These are phyloP conservation scores for Aplysia californica DNA, from an alignment of 1,140 invertebrate species.

Conservation along the genomic window DNA sequence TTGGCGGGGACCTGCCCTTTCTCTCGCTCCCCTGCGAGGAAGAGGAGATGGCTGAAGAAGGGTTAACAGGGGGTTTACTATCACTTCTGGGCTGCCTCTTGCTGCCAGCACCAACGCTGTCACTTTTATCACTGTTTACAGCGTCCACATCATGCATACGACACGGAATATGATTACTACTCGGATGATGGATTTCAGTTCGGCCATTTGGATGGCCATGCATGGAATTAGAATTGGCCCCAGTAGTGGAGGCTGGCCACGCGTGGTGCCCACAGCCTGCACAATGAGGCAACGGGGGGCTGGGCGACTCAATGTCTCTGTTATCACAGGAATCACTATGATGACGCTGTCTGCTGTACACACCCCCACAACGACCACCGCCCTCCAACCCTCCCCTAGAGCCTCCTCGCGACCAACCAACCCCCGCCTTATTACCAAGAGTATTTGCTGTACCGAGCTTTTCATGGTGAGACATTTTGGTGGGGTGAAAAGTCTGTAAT, in stretches of 20 bases:
- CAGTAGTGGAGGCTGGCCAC: not conserved
- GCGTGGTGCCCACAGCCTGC: not conserved
- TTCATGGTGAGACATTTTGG: no score
- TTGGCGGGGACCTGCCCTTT: not conserved
- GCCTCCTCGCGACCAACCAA: not conserved
- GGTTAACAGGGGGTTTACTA: not conserved
- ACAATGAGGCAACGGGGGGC: not conserved
- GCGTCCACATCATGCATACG: not conserved
- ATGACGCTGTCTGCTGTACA: not conserved
- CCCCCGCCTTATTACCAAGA: no score
- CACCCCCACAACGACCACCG: not conserved
- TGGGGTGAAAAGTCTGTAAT: conserved; percentile 29
- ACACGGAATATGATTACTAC: not conserved
- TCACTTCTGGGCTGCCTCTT: not conserved
- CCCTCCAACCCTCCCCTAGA: not conserved
- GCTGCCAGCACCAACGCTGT: not conserved
- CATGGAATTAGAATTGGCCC: not conserved
- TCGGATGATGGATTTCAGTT: not conserved
- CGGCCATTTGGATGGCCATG: not conserved
- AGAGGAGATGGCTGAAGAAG: no score
- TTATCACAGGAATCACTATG: conserved; percentile 28
- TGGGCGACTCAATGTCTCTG: conserved; percentile 1
- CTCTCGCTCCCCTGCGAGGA: no score
- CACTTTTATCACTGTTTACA: not conserved
- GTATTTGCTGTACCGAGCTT: no score